These are phyloP conservation scores for Paratilapia polleni DNA, from an alignment of 2,113 vertebrate species.

Conservation along the genomic window DNA sequence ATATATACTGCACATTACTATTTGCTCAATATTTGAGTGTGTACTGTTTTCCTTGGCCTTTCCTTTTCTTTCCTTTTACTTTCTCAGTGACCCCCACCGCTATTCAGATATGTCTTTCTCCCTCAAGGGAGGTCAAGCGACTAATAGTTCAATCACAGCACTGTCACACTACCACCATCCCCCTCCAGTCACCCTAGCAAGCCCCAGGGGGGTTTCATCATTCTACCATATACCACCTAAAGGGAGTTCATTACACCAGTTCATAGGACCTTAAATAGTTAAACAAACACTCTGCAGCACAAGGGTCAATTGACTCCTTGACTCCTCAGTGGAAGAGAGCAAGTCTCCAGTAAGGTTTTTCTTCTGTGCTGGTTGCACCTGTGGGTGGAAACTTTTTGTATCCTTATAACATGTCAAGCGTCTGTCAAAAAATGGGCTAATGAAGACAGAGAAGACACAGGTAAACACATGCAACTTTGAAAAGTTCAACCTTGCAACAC, in stretches of 20 bases:
- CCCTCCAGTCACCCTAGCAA: constrained; percentile 51
- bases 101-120: constrained; percentile 84
- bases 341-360: constrained; percentile 6
- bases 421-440: constrained; percentile 54
- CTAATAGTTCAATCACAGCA: constrained; percentile 97
- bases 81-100: constrained; percentile 83
- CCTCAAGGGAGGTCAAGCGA: constrained; percentile 88
- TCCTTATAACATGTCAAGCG: constrained; percentile 28
- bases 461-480: constrained; percentile 68
- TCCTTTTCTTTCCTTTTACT: constrained; percentile 12
- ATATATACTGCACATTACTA: neutral
- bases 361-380: constrained; percentile 7
- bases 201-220: constrained; percentile 68
- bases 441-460: constrained; percentile 51
- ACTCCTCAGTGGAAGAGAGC: constrained; percentile 18
- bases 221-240: constrained; percentile 70
- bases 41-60: constrained; percentile 49
- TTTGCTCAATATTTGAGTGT: constrained; percentile 28
- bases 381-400: constrained; percentile 33
- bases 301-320: constrained; percentile 89
- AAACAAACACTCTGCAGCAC: constrained; percentile 88
- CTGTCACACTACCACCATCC: constrained; percentile 86
- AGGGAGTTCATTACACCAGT: constrained; percentile 91
- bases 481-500: constrained; percentile 79
- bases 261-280: constrained; percentile 90